These are phyloP conservation scores for Brachynemurus nebulosus DNA, from an alignment of 2,888 invertebrate species.

Conservation along the genomic window DNA sequence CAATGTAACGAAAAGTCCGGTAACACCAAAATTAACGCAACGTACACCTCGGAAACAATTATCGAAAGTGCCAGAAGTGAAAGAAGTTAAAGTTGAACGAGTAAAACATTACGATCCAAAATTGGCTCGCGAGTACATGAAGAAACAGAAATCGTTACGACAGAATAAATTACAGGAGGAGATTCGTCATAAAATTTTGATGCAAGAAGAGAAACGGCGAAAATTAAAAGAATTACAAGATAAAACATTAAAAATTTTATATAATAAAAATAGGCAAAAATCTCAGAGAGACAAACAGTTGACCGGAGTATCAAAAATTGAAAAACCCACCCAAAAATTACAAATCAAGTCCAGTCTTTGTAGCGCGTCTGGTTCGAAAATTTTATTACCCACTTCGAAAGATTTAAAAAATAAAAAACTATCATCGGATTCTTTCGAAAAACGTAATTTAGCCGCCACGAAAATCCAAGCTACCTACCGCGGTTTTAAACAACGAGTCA, in stretches of 20 bases:
- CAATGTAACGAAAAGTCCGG: too few species aligned
- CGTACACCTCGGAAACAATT: neutral
- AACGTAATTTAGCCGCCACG: conserved; percentile 16
- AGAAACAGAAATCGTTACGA: conserved; percentile 38
- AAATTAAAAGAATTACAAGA: conserved; percentile 33
- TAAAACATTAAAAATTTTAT: conserved; percentile 32
- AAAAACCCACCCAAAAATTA: neutral
- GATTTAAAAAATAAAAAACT: neutral
- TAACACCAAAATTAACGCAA: neutral
- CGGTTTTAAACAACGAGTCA: conserved; percentile 20
- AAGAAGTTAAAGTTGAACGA: conserved; percentile 15
- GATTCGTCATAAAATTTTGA: conserved; percentile 20
- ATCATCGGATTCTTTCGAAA: neutral
- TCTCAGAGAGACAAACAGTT: neutral
- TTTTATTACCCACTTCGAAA: neutral
- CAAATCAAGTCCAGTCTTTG: neutral
- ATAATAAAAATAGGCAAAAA: conserved; percentile 25
- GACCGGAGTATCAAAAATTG: neutral
- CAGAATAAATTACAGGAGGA: conserved; percentile 28
- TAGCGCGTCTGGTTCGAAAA: neutral
- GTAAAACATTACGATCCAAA: conserved; percentile 33
- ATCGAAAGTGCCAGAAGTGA: neutral
- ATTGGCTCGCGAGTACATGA: conserved; percentile 39
- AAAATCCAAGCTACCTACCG: conserved; percentile 23
- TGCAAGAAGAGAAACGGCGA: conserved; percentile 31